Conservation (phyloP, 2,113 vertebrate genomes). For the Centrocercus urophasianus region DNA sequence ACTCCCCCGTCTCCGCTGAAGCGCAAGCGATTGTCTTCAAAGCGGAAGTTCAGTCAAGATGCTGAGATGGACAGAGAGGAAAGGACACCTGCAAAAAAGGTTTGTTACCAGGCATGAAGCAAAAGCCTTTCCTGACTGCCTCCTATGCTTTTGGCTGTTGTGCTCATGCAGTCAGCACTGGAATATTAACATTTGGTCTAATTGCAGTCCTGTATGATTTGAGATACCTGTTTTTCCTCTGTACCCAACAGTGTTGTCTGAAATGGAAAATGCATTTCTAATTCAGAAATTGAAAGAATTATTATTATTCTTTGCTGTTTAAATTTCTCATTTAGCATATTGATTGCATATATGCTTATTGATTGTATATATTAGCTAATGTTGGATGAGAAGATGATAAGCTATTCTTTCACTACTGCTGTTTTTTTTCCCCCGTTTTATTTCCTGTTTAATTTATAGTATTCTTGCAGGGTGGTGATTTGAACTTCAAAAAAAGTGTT, state of each 20-base stretch:
- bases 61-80: conserved; percentile 84
- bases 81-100: conserved; percentile 89
- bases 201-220: neutral
- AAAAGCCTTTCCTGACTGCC: neutral
- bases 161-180: neutral
- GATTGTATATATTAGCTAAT: neutral
- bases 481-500: neutral
- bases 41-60: conserved; percentile 86
- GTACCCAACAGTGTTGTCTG: neutral
- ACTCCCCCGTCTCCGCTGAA: conserved; percentile 90
- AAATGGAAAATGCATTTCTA: neutral
- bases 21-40: conserved; percentile 86
- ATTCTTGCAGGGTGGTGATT: neutral
- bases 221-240: neutral
- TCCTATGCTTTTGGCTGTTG: neutral
- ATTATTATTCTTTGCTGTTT: neutral
- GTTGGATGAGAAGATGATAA: neutral
- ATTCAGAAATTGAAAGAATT: neutral
- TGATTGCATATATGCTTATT: neutral
- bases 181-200: neutral
- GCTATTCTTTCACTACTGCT: neutral
- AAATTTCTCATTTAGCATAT: neutral
- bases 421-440: neutral
- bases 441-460: neutral
- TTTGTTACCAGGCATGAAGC: conserved; percentile 17